Base-by-base conservation (phyloP, 1,140 invertebrate genomes). In the Habropoda laboriosa region DNA sequence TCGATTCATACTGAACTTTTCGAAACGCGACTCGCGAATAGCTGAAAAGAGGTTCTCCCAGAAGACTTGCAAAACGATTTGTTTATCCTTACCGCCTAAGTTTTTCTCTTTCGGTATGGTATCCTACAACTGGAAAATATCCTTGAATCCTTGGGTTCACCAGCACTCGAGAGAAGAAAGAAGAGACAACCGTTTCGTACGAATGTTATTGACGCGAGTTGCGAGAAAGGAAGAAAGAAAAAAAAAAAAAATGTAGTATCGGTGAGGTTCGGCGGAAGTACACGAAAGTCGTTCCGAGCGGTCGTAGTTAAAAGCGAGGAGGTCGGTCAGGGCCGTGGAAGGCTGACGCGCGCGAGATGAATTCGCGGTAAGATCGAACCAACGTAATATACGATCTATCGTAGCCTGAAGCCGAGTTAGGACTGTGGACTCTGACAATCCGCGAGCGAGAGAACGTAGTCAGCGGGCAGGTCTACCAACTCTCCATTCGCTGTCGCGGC, bases 361-460 rank as follows among this genome's bases (percentile, higher is more conserved):
- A 64, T 53, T 47, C 79, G 74, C 79, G 79, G 68, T 55, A 47
- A 71, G 83, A 90, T 89, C 88, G 87, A 83, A 81, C 77, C 80
- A 78, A 79, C 85, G 88, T 35, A 64, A 85, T 79, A 90, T 89
- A 89, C 90, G 89, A 92, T 92, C 92, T 93, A 90, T 90, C 91
- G 88, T 90, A 89, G 90, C 80, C 91, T 86, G 90, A 90, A 87
- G 92, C 90, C 88, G 88, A 91, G 91, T 92, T 89, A 89, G 91
- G 90, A 93, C 92, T 93, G 91, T 91, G 90, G 88, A 88, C 86
- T 89, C 87, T 87, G 87, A 87, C 87, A 89, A 87, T 78, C 80
- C 81, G 79, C 83, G 72, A 47, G 71, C 79, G 73, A 83, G 76
- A 83, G 86, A 87, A 85, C 89, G 75, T 86, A 87, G 88, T 82